A percentile compares a stretch with the other conserved stretches of the same genome.
Conservation (phyloP, 2,797 vertebrate genomes). For the Pelochelys cantorii region DNA sequence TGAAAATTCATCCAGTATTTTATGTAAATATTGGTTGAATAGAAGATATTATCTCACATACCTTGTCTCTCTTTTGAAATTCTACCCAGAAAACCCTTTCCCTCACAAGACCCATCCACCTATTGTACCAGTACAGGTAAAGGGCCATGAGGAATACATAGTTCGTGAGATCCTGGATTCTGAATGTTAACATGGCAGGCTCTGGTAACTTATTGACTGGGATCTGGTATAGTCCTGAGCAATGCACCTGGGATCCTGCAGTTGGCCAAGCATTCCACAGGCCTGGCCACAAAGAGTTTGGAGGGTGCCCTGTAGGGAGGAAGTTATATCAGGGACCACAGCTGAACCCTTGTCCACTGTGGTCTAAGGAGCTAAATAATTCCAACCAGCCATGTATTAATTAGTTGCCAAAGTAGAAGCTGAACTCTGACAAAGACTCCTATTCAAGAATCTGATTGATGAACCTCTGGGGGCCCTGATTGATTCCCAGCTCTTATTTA, state of each 20-base stretch:
- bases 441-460: not conserved
- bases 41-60: not conserved
- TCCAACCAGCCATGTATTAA: not conserved
- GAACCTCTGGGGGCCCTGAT: not conserved
- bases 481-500: not conserved
- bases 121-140: not conserved
- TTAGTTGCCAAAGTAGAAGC: not conserved
- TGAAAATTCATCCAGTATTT: not conserved
- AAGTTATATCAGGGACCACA: not conserved
- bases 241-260: not conserved
- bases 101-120: not conserved
- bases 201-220: not conserved
- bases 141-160: not conserved
- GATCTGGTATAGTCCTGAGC: not conserved
- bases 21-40: not conserved
- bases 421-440: not conserved
- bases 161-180: not conserved
- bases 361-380: not conserved
- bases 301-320: too few relatives aligned
- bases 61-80: not conserved
- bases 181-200: not conserved
- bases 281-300: not conserved
- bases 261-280: not conserved
- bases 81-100: not conserved
- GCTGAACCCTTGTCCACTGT: not conserved